Base-by-base conservation (phyloP, 2,888 invertebrate genomes). In the Hipparchia semele region DNA sequence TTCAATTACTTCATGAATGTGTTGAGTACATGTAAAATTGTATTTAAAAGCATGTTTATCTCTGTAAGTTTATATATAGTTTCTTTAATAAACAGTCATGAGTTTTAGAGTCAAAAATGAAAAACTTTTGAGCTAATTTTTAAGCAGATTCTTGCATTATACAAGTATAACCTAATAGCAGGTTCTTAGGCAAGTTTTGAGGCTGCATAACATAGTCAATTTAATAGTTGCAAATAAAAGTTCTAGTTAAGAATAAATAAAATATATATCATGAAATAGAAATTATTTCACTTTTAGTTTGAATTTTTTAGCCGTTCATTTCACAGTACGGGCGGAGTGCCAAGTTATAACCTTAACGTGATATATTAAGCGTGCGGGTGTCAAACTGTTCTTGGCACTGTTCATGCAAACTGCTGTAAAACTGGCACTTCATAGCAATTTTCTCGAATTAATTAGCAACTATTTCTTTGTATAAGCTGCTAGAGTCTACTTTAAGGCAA, bases 271-370 rank as follows among this genome's bases (percentile, higher is more conserved):
- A 65, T 23, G 23, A 6, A 65, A 51, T 23, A 10, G 10, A 65
- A 51, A 53, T 53, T 51, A 51, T 65, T 65, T 65, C 51, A 65
- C 56, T 49, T 45, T 54, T n/a, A 56, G 33, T 56, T 49, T 2
- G 13, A 46, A 53, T 64, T 45, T 62, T 70, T 70, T 54, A 61
- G 13, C 23, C 23, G 45, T 69, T 54, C 7, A 54, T 65, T 64
- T 59, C 58, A n/a, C 65, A 49, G 49, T 33, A 10, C 39, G 56
- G 71, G 71, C 71, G 10, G 6, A 6, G 54, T 53, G 71, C 71
- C 71, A 72, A 72, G 67, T 54, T 67, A 51, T 68, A 58, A 72
- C 71, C 60, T 67, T 72, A 46, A 65, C 71, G 54, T 67, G 60
- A 67, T 66, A 62, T 46, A 70, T 64, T 64, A 64, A 70, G 54